phyloP scores from a whole-genome alignment of 2,797 vertebrate genomes.

The Oryzias sinensis region DNA sequence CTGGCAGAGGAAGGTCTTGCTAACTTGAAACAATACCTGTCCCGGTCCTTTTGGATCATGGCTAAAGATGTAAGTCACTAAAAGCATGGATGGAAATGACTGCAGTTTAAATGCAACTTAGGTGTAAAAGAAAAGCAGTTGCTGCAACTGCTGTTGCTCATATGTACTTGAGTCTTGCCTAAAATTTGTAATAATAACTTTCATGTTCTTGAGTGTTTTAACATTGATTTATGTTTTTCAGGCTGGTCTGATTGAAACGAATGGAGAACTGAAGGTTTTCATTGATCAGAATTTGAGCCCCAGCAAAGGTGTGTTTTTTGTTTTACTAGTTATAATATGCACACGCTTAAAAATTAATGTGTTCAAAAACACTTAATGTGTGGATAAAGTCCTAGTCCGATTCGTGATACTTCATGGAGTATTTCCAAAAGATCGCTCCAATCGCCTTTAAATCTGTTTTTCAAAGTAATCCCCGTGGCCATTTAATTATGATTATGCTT shows the following conservation, averaged over 20 bases:
- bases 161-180: no score
- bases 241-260: conserved; percentile 98
- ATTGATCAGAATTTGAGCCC: conserved; percentile 99
- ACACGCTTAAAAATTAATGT: no score
- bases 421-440: no score
- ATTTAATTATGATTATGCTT: no score
- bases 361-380: no score
- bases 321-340: not conserved
- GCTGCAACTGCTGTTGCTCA: no score
- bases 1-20: conserved; percentile 50
- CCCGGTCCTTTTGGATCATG: conserved; percentile 81
- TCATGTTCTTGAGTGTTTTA: not conserved
- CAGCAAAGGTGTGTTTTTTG: conserved; percentile 86
- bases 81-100: not conserved
- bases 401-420: no score
- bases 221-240: conserved; percentile 56
- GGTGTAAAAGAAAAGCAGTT: not conserved
- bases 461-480: no score
- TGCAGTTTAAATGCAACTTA: not conserved
- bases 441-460: no score
- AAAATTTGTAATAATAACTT: no score
- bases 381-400: no score
- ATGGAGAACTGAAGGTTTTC: conserved; percentile 99
- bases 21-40: conserved; percentile 59
- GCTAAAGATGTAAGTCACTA: conserved; percentile 82